Base-by-base conservation (phyloP, 2,113 vertebrate genomes). In the Periophthalmus modestus region DNA sequence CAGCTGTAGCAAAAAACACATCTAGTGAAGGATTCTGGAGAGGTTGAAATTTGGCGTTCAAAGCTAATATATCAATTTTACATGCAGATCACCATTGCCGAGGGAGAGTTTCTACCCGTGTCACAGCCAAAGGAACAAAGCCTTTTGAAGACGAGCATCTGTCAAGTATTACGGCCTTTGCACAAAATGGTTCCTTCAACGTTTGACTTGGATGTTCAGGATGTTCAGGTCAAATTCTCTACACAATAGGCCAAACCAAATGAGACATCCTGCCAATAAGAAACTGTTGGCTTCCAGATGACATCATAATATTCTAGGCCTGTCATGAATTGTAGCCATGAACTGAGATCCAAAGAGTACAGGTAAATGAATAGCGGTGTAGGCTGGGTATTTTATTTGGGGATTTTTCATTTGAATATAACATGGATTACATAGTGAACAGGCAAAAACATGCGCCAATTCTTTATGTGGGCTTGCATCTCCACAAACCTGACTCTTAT, bases 31-130 rank as follows among this genome's bases (percentile, higher is more conserved):
- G 73, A 68, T 71, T 73, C 81, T 83, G 80, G 68, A 23, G 67
- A 78, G 66, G 61, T 77, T 68, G 24, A 39, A 61, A 69, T 59
- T 81, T 81, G 79, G 76, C 82, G 70, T 66, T 63, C 16, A n/a
- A 58, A 79, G 69, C 77, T 72, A 82, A 63, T 52, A 63, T 68
- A 77, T 85, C 78, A 76, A n/a, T 39, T 21, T 39, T 39, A 39
- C 83, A 86, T 85, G 78, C 74, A 79, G 39, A 43, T 39, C 69
- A 59, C 77, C 74, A 82, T 85, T 83, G 84, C 85, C 82, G 76
- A 68, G 21, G 75, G 74, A 86, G 82, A 83, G 78, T 90, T 88
- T 87, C 77, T 77, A 72, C 58, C 74, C 57, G 54, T 63, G 69
- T 72, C 67, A 74, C 66, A 82, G 74, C 77, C 73, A 75, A 72